Base-by-base conservation (phyloP, 2,797 vertebrate genomes). In the Mionectes olivaceus region DNA sequence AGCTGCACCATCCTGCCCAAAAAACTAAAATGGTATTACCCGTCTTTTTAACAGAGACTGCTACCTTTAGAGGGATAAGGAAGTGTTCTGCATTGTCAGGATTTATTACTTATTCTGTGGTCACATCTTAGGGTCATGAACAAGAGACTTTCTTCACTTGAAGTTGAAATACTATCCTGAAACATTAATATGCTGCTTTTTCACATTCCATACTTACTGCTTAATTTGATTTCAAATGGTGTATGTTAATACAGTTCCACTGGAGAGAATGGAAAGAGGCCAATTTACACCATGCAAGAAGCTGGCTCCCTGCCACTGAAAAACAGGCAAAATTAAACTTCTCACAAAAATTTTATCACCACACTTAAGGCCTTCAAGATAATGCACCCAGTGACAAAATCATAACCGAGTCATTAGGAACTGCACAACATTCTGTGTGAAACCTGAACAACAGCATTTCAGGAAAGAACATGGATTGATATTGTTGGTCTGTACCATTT, bases 161-260 rank as follows among this genome's bases (percentile, higher is more conserved):
- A 50, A 89, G 67, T 23, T 88, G 91, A 94, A 96, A 95, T 76
- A 33, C 52, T 91, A 76, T 39, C 79, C 83, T 37, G 35, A 79
- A 88, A 57, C 79, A 88, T 59, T 91, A 83, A 86, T 59, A 76
- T 70, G 80, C 59, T 82, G 55, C 46, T 91, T 94, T 96, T 96
- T 79, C 89, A 90, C 87, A 91, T 94, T 93, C 87, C 74, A 74
- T 39, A 47, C 82, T 96, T 70, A 75, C 76, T 94, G 92, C 87
- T 86, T 87, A 93, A 91, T 94, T 94, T 90, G 80, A 95, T 96
- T 96, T 95, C 93, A 70, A 96, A 95, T 93, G 85, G 89, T 92
- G 59, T 91, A 81, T 95, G 87, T 88, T 90, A 84, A 85, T 82
- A 75, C 2, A 2, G 63, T 52, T 88, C 76, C 91, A 91, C 57